These are phyloP conservation scores for Trichogramma pretiosum DNA, from an alignment of 1,140 invertebrate species.

Conservation along the genomic window DNA sequence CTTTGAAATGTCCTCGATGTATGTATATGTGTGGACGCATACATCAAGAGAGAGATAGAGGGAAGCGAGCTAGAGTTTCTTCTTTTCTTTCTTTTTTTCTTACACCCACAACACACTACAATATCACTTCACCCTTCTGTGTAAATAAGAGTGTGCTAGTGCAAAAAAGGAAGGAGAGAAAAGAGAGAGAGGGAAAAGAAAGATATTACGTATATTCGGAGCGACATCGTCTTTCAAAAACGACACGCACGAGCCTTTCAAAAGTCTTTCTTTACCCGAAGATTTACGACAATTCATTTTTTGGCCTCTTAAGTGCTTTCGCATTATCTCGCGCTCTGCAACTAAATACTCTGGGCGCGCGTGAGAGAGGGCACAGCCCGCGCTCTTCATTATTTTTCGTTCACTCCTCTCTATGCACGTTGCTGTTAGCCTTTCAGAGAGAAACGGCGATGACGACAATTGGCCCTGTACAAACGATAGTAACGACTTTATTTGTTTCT, in stretches of 20 bases:
- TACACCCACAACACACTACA: too few relatives aligned
- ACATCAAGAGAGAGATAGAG: not conserved
- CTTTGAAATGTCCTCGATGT: slow-evolving; percentile 32
- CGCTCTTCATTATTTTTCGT: too few relatives aligned
- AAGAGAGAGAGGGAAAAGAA: slow-evolving; percentile 5
- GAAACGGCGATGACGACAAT: too few relatives aligned
- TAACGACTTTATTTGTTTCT: slow-evolving; percentile 16
- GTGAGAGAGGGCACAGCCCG: too few relatives aligned
- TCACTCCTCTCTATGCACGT: too few relatives aligned
- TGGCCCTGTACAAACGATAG: slow-evolving; percentile 3
- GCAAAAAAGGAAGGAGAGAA: not conserved
- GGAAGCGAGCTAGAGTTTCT: too few relatives aligned
- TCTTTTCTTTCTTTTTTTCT: too few relatives aligned
- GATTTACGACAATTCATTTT: slow-evolving; percentile 31
- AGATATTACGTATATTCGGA: too few relatives aligned
- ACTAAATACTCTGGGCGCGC: slow-evolving; percentile 25
- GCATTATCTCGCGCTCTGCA: slow-evolving; percentile 28
- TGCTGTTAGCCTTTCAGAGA: too few relatives aligned
- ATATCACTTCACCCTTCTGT: too few relatives aligned
- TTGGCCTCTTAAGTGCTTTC: slow-evolving; percentile 28
- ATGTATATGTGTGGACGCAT: not conserved
- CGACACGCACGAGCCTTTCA: slow-evolving; percentile 6
- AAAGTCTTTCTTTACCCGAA: too few relatives aligned
- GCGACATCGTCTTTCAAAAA: not conserved
- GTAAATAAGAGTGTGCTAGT: not conserved